phyloP scores from a whole-genome alignment of 1,140 invertebrate species.

The Radopholus similis region DNA sequence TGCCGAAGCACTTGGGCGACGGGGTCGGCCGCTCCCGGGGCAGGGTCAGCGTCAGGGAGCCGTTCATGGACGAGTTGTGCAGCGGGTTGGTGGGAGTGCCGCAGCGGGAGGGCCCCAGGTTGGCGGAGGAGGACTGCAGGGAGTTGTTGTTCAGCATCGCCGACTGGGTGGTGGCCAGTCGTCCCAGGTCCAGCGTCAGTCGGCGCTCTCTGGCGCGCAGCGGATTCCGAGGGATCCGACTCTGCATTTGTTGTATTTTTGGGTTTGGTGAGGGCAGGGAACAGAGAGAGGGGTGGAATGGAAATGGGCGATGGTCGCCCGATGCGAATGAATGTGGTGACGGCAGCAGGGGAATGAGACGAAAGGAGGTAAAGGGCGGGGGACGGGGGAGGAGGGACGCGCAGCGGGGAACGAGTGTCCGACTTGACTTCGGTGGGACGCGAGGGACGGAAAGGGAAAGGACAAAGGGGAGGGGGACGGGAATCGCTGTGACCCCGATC shows the following conservation, averaged over 20 bases:
- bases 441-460: background rate
- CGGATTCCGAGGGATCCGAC: background rate
- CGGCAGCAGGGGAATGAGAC: background rate
- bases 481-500: too few species aligned
- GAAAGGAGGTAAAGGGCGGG: background rate
- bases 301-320: background rate
- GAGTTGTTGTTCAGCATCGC: constrained; percentile 7
- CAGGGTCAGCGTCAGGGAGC: constrained; percentile 12
- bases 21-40: constrained; percentile 12
- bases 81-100: constrained; percentile 9
- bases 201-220: background rate
- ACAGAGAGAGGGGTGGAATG: background rate
- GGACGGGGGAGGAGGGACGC: background rate
- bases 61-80: constrained; percentile 2
- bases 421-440: background rate
- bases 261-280: background rate
- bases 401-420: background rate
- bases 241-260: background rate
- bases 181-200: background rate
- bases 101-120: constrained; percentile 8
- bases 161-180: background rate
- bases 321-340: background rate
- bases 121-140: background rate
- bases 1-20: constrained; percentile 36
- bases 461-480: background rate